Base-by-base conservation (phyloP, 2,113 vertebrate species). In the Deroptyus accipitrinus region DNA sequence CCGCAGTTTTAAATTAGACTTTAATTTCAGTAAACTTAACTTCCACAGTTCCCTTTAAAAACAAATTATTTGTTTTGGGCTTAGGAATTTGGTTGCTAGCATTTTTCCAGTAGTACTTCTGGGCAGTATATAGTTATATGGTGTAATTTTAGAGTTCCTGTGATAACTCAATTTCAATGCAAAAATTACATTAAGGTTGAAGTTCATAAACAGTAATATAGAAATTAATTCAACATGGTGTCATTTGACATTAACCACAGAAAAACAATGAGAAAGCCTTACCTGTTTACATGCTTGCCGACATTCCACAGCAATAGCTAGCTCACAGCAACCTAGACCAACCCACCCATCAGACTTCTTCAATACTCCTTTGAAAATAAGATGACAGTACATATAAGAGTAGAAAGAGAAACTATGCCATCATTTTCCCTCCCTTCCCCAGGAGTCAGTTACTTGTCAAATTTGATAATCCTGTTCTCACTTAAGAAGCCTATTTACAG, bases 311-410 rank as follows among this genome's bases (percentile, higher is more conserved):
- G 98, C 98, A 96, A 99, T 99, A 30, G 99, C 99, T 78, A 99
- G 98, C 94, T 99, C 99, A 97, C 99, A 99, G 98, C 99, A 99
- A 82, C 99, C 99, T 48, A 99, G 97, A 52, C 99, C 99, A 95
- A 99, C 99, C 99, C 99, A 99, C 73, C 99, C 99, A 3, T 99
- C 99, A 7, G 99, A 98, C 96, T 99, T 99, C 97, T 98, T 99
- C 95, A 99, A 98, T 17, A 99, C 99, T 95, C 99, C 99, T 98
- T 93, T 54, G 94, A 96, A 95, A 97, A 97, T 10, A 97, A 97
- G 96, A 96, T 30, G 22, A 91, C 59, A 90, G 89, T 17, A 67
- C 11, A 25, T 48, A 69, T 86, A 66, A 85, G 37, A 84, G 41
- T 24, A 91, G 72, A 55, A 72, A 73, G 73, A 91, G 68, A 49